Conservation (phyloP, 2,113 vertebrate genomes). For the Leptocoma aspasia region DNA sequence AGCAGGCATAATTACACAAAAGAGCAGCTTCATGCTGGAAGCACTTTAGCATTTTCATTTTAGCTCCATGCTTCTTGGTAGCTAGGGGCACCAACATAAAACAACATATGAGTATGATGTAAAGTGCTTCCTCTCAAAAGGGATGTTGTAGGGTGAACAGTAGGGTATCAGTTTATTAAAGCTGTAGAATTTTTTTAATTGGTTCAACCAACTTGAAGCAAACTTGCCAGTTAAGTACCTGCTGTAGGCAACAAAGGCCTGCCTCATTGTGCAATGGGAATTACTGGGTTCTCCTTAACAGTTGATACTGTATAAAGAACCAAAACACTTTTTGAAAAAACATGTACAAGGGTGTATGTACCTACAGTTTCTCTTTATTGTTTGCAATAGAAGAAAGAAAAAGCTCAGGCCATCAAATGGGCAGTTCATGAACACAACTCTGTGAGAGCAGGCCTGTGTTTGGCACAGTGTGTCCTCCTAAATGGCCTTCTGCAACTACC, state of each 20-base stretch:
- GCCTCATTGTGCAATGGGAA: rapidly evolving
- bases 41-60: not conserved
- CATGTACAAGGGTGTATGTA: not conserved
- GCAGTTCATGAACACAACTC: not conserved
- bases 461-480: not conserved
- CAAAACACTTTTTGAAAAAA: not conserved
- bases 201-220: not conserved
- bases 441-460: not conserved
- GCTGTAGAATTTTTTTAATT: not conserved
- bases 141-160: not conserved
- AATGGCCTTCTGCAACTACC: not conserved
- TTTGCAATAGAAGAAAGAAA: not conserved
- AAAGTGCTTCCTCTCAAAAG: not conserved
- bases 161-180: not conserved
- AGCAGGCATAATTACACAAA: constrained; percentile 3
- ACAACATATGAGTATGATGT: not conserved
- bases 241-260: not conserved
- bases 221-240: not conserved
- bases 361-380: not conserved
- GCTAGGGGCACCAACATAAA: not conserved
- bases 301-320: not conserved
- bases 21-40: not conserved
- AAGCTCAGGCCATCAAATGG: rapidly evolving
- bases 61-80: not conserved
- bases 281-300: not conserved